These are phyloP conservation scores for Ceratina australensis DNA, from an alignment of 1,140 invertebrate species.

Conservation along the genomic window DNA sequence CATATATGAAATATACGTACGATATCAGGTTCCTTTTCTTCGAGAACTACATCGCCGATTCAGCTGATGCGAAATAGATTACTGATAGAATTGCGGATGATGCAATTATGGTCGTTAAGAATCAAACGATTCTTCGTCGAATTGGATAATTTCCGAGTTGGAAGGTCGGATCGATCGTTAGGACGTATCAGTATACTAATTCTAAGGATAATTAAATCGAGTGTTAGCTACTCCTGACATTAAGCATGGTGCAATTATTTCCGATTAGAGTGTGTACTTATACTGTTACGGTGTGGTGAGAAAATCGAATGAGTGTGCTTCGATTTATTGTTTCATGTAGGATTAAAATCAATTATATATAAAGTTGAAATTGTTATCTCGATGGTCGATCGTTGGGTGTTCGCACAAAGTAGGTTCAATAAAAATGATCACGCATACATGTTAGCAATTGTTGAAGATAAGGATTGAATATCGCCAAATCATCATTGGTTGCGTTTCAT, in stretches of 20 bases:
- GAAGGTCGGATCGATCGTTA: not conserved
- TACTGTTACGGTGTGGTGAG: not conserved
- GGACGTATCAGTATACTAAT: not conserved
- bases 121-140: not conserved
- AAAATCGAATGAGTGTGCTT: not conserved
- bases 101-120: not conserved
- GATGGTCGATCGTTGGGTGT: not conserved
- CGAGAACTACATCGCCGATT: not conserved
- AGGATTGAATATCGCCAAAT: no score
- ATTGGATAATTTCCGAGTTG: not conserved
- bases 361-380: no score
- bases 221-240: not conserved
- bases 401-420: not conserved
- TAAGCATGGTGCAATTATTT: conserved; percentile 1
- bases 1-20: no score
- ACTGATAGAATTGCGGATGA: not conserved
- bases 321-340: no score
- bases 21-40: no score
- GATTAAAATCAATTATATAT: no score
- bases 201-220: not conserved
- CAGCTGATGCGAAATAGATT: not conserved
- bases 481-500: no score
- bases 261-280: conserved; percentile 31
- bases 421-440: not conserved
- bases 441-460: no score